Percentiles rank a stretch among this genome's conserved stretches.
phyloP scores from a whole-genome alignment of 1,140 invertebrate genomes.

The Augochlora pura region DNA sequence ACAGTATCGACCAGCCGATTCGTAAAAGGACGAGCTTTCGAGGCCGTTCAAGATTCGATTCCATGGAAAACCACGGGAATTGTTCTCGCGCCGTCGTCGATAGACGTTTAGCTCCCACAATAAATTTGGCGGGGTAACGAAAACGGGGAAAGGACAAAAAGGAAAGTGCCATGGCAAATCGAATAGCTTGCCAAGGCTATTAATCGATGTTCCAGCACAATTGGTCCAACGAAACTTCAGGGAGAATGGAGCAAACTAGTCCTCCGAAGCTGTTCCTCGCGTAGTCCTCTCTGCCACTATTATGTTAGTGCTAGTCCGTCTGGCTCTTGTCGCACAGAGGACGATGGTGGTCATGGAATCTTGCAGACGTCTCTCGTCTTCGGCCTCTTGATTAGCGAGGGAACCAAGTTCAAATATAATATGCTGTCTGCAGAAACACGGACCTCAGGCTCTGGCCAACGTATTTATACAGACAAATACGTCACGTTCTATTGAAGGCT shows the following conservation, averaged over 20 bases:
- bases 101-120: conserved; percentile 24
- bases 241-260: conserved; percentile 53
- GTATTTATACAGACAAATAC: no score
- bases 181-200: conserved; percentile 53
- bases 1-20: neutral
- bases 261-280: neutral
- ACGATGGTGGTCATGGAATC: conserved; percentile 24
- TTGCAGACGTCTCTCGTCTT: neutral
- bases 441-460: no score
- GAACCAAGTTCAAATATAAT: no score
- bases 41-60: conserved; percentile 15
- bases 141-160: conserved; percentile 15
- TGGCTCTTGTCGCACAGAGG: conserved; percentile 41
- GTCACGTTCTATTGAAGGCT: no score
- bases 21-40: neutral
- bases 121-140: conserved; percentile 9
- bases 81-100: neutral
- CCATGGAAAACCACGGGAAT: neutral
- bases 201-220: conserved; percentile 43
- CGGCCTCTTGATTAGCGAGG: conserved; percentile 1
- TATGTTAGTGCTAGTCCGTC: conserved; percentile 1
- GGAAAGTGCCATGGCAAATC: conserved; percentile 38
- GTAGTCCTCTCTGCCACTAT: no score
- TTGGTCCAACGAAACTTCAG: neutral
- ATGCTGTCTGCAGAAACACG: no score